Percentiles rank a stretch among this genome's conserved stretches.
These are phyloP conservation scores for Ectemnius lituratus DNA, from an alignment of 2,888 invertebrate genomes.

Conservation along the genomic window DNA sequence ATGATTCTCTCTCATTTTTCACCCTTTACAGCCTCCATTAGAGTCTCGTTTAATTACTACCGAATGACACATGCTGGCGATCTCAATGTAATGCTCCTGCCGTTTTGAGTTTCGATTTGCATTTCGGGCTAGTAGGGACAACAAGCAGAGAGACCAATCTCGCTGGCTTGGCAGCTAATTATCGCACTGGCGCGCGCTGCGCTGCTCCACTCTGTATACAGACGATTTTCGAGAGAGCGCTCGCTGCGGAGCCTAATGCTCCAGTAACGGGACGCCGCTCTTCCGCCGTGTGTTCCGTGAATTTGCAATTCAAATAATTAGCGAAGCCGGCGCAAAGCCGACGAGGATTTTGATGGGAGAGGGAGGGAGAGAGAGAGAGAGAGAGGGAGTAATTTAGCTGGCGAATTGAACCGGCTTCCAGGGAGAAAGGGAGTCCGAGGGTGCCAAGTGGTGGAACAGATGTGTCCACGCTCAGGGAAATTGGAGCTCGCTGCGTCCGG, in stretches of 20 bases:
- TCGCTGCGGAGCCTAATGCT: constrained; percentile 66
- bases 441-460: neutral
- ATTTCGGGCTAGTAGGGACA: too few relatives aligned
- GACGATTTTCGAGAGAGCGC: constrained; percentile 37
- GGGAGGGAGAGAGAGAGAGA: neutral
- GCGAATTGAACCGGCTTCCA: neutral
- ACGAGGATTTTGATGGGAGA: constrained; percentile 24
- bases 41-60: too few relatives aligned
- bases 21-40: too few relatives aligned
- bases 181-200: constrained; percentile 18
- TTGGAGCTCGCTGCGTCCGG: constrained; percentile 44
- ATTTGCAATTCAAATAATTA: constrained; percentile 74
- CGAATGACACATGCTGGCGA: too few relatives aligned
- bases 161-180: constrained; percentile 17
- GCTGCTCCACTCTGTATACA: constrained; percentile 1
- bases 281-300: constrained; percentile 44
- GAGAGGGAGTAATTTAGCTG: constrained; percentile 20
- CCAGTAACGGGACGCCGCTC: constrained; percentile 68
- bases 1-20: too few relatives aligned
- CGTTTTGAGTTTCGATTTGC: too few relatives aligned
- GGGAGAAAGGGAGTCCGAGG: neutral
- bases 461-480: constrained; percentile 29
- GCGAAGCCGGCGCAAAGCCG: constrained; percentile 55
- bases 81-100: too few relatives aligned
- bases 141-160: too few relatives aligned